Conservation (phyloP, 2,888 invertebrate species). For the Agonopterix heracliana region DNA sequence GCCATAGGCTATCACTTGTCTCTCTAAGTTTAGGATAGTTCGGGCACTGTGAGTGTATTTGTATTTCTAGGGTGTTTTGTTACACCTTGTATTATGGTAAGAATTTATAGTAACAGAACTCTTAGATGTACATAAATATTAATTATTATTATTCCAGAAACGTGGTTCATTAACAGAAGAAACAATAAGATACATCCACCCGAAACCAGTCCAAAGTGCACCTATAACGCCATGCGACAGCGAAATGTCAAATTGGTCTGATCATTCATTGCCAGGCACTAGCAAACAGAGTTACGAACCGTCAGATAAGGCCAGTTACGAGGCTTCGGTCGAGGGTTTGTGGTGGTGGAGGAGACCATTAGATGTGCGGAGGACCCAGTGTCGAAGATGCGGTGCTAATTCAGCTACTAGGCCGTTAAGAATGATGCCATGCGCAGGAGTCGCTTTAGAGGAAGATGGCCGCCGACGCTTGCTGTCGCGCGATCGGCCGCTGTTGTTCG, state of each 20-base stretch:
- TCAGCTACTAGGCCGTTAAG: conserved; percentile 53
- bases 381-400: conserved; percentile 52
- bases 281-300: conserved; percentile 9
- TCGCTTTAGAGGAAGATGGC: conserved; percentile 28
- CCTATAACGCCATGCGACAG: conserved; percentile 69
- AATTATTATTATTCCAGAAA: conserved; percentile 34
- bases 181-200: conserved; percentile 38
- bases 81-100: too few species aligned
- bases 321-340: conserved; percentile 25
- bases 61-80: too few species aligned
- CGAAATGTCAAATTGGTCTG: conserved; percentile 56
- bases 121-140: too few species aligned
- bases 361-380: conserved; percentile 45
- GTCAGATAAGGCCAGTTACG: conserved; percentile 39
- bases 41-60: too few species aligned
- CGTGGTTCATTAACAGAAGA: conserved; percentile 60
- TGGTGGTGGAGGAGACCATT: conserved; percentile 51
- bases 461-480: conserved; percentile 44
- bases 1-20: too few species aligned
- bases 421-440: conserved; percentile 48
- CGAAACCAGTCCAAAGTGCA: conserved; percentile 56
- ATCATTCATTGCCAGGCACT: conserved; percentile 26
- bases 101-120: too few species aligned
- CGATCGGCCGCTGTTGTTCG: conserved; percentile 58
- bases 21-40: too few species aligned